Base-by-base conservation (phyloP, 2,888 invertebrate species). In the Ommatoiulus sabulosus region DNA sequence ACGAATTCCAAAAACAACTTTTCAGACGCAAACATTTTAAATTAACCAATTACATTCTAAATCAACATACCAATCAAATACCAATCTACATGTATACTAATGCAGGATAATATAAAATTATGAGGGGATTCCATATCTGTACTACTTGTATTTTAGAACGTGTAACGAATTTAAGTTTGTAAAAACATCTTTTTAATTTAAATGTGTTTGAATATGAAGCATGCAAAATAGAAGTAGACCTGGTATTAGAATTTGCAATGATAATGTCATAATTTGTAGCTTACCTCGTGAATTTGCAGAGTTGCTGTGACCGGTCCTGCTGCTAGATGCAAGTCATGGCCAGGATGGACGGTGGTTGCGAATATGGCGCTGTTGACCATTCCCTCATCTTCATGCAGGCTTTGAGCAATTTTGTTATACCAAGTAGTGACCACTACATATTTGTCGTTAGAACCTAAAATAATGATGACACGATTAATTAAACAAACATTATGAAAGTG, bases 391-490 rank as follows among this genome's bases (percentile, higher is more conserved):
- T 89, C 89, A 12, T 89, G n/a, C 2, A 89, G 85, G 57, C 87
- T 63, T 43, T 85, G 84, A 43, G 48, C 80, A 44, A 89, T 86
- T 35, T 89, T 89, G n/a, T 86, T 84, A 85, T 87, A 89, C 89
- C 89, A 89, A 44, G 87, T 85, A n/a, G 89, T 89, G 24, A 89
- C 89, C 20, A 89, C 84, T n/a, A 89, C 89, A 24, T 89, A 87
- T 24, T 88, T 46, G 48, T 88, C 57, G 44, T 46, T 44, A 17
- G 88, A 85, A 20, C 85, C 88, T 88, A 24, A 63, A 20, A 63
- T n/a, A 3, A 6, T 5, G 17, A n/a, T 3, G 17, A n/a, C 7
- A 7, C 63, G 57, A 10, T 57, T 57, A 3, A 57, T 57, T 57
- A 57, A 57, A 57, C 57, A 17, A 57, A 57, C 57, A 57, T 57